phyloP scores from a whole-genome alignment of 2,888 invertebrate genomes.

The Nematopogon swammerdamellus region DNA sequence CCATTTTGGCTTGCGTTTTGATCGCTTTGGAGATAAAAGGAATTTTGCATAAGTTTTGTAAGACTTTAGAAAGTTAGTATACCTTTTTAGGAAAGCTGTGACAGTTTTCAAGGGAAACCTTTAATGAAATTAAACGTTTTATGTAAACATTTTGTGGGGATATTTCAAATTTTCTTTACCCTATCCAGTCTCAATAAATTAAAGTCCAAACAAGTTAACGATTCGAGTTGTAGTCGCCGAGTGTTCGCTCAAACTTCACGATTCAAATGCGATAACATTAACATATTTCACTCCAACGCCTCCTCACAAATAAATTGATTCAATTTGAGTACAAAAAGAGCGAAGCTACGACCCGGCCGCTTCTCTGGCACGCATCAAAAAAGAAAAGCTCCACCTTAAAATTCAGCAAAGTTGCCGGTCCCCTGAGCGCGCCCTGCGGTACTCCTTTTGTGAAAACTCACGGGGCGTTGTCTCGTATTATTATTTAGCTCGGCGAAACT shows the following conservation, averaged over 20 bases:
- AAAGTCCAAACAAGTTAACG: too few relatives aligned
- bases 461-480: constrained; percentile 24
- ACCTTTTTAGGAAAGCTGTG: too few relatives aligned
- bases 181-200: too few relatives aligned
- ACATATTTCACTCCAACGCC: neutral
- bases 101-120: too few relatives aligned
- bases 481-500: constrained; percentile 43
- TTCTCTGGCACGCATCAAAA: neutral
- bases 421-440: constrained; percentile 34
- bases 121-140: too few relatives aligned
- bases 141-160: too few relatives aligned
- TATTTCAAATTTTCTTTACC: too few relatives aligned
- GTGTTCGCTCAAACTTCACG: neutral
- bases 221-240: neutral
- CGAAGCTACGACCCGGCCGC: neutral
- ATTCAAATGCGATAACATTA: neutral
- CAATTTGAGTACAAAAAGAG: neutral
- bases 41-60: too few relatives aligned
- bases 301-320: neutral
- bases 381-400: neutral
- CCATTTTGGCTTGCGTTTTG: too few relatives aligned
- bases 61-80: too few relatives aligned
- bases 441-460: constrained; percentile 17
- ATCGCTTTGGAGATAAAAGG: too few relatives aligned
- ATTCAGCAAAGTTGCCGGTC: constrained; percentile 5